Percentiles rank a stretch among this genome's conserved stretches.
Evolutionary conservation across 2,113 vertebrate species (phyloP).

Genomic region (Tragelaphus scriptus): DNA sequence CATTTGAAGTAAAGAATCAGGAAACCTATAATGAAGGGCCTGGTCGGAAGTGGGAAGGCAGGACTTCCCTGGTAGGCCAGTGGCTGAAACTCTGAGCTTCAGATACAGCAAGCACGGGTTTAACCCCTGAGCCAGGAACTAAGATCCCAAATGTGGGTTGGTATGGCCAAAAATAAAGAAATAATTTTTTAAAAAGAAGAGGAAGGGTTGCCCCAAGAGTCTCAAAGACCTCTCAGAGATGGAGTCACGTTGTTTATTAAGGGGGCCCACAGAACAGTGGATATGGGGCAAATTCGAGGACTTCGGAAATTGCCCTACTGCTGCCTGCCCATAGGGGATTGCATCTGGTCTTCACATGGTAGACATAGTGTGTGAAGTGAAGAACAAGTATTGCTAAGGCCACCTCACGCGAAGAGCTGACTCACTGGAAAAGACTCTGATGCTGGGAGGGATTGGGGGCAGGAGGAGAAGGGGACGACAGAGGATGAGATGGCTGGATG

Average conservation of each 20-base stretch:
- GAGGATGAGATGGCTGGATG: too few relatives aligned
- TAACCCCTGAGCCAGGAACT: neutral
- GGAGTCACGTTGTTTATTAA: neutral
- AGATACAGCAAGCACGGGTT: fast-evolving
- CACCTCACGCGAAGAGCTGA: too few relatives aligned
- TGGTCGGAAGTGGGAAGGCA: neutral
- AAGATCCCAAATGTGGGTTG: neutral
- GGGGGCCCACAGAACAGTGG: too few relatives aligned
- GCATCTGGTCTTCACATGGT: neutral
- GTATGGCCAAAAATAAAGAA: neutral
- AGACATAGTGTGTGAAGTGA: fast-evolving
- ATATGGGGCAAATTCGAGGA: neutral
- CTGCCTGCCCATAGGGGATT: neutral
- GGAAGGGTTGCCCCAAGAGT: neutral
- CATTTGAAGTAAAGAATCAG: neutral
- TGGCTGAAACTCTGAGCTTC: neutral
- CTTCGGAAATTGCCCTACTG: neutral
- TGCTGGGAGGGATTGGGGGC: too few relatives aligned
- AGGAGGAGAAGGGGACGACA: too few relatives aligned
- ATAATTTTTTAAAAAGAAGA: neutral
- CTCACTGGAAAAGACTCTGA: too few relatives aligned
- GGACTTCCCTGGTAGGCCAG: neutral
- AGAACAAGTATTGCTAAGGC: neutral
- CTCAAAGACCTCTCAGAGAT: neutral
- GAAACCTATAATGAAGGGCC: neutral